Base-by-base conservation (phyloP, 2,888 invertebrate species). In the Prosapia bicincta region DNA sequence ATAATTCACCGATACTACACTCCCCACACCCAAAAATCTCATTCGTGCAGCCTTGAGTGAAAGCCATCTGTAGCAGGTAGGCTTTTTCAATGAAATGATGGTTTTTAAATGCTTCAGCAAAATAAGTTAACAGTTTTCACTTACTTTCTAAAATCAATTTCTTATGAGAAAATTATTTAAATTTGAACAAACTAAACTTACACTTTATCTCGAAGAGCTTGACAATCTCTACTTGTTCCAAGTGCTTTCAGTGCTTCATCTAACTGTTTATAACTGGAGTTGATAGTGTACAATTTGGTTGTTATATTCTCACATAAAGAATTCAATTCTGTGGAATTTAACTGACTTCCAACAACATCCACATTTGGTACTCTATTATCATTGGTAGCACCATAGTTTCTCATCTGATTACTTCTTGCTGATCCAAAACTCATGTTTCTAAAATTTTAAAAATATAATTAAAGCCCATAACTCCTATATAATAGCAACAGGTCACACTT, bases 221-320 rank as follows among this genome's bases (percentile, higher is more conserved):
- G 89, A 84, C 89, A 92, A 83, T 95, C 95, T 84, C 90, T 90
- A 20, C 88, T 86, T 0, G 93, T 93, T 30, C 94, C 95, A 79
- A 95, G 89, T 79, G 89, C 88, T 83, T 92, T 93, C 81, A 91
- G 86, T 81, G 91, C 90, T 83, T 90, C 91, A 83, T 94, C 93
- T 80, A 96, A 84, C 3, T 88, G 88, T 81, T 90, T 89, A 83
- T 92, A 89, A 78, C 92, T 92, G 67, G 90, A 89, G 82, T 93
- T 93, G 71, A 96, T 92, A 0, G 91, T 89, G 82, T 91, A 92
- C 73, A 95, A 91, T 84, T 94, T 94, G 74, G 93, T 91, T 0
- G 92, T 93, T 77, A 95, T 92, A 82, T 91, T 91, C 83, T 95
- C 95, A 83, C 92, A 93, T 69, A 94, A 85, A 82, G 90, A 92